phyloP scores from a whole-genome alignment of 1,140 invertebrate genomes.

The Monochamus saltuarius region DNA sequence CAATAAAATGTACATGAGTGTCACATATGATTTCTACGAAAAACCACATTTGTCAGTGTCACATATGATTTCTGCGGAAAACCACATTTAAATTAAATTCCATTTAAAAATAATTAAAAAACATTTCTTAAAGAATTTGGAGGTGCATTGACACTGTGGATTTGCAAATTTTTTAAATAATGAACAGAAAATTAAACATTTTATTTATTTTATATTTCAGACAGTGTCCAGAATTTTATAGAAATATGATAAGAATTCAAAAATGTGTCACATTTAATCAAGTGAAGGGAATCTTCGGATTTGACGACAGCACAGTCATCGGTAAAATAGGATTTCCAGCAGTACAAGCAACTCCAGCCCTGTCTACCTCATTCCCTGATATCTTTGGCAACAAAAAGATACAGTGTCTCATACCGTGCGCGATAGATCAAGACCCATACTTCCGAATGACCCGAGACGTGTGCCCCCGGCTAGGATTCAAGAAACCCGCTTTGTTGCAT shows the following conservation, averaged over 20 bases:
- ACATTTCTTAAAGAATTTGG: too few relatives aligned
- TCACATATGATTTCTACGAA: too few relatives aligned
- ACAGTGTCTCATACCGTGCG: constrained; percentile 95
- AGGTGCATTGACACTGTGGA: too few relatives aligned
- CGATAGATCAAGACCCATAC: constrained; percentile 99
- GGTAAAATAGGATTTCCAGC: constrained; percentile 97
- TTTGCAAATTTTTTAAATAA: too few relatives aligned
- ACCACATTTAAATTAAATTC: too few relatives aligned
- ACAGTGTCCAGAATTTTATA: constrained; percentile 85
- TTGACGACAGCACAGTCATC: constrained; percentile 92
- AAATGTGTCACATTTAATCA: constrained; percentile 96
- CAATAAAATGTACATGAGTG: too few relatives aligned
- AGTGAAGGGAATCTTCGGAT: constrained; percentile 95
- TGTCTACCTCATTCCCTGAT: constrained; percentile 93
- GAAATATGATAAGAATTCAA: constrained; percentile 88
- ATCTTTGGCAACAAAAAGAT: constrained; percentile 87
- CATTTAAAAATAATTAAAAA: too few relatives aligned
- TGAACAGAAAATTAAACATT: too few relatives aligned
- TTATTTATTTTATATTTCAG: constrained; percentile 57
- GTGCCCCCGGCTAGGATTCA: constrained; percentile 83
- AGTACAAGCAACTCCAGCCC: constrained; percentile 92
- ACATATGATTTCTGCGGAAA: too few relatives aligned
- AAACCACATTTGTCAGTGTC: too few relatives aligned
- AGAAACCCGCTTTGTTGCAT: constrained; percentile 94
- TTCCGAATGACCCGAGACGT: constrained; percentile 98